Evolutionary conservation across 1,140 invertebrate species (phyloP), one percentile per base, ranked within the genome.

Genomic region (Grapholita molesta): DNA sequence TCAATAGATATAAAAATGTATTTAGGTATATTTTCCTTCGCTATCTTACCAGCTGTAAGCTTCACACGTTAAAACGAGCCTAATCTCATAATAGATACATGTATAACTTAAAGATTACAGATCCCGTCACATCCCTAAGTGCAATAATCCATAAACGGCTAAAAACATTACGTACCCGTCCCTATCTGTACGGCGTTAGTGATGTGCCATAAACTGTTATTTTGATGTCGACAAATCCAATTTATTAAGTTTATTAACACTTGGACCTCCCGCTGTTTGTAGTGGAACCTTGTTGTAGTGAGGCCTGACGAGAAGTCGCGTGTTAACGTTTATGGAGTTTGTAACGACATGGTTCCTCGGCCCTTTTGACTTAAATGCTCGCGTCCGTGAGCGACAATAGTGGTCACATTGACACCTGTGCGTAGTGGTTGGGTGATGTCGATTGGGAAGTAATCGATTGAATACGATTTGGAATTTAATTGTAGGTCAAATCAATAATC

Each of bases 171-270:
- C 53, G 24, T 55, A 11, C 55, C 55, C 24, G 30, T 61, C 55
- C 55, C 55, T 61, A 61, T 61, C 53, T 85, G 78, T 81, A 80
- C 70, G 74, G 78, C 86, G 86, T 86, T 88, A 84, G 85, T 83
- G 83, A 74, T 69, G 83, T 57, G 64, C 78, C 82, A 82, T 87
- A 88, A 88, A 90, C 76, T 86, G 84, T 84, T 86, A 87, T 90
- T 86, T 85, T 85, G 80, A 88, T 90, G 86, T 89, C 88, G 86
- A 88, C 87, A 89, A 91, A 86, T 88, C 84, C 83, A 86, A 85
- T 89, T 88, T 87, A 89, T 88, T 90, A 89, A 86, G 85, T 89
- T 86, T 87, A 89, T 88, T 90, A 89, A 86, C 76, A 72, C 66
- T 67, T 66, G 75, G 87, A 86, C 84, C 86, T 83, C 89, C 89